A percentile compares a stretch with the other conserved stretches of the same genome.
These are phyloP conservation scores for Cossypha caffra DNA, from an alignment of 2,797 vertebrate genomes.

Conservation along the genomic window DNA sequence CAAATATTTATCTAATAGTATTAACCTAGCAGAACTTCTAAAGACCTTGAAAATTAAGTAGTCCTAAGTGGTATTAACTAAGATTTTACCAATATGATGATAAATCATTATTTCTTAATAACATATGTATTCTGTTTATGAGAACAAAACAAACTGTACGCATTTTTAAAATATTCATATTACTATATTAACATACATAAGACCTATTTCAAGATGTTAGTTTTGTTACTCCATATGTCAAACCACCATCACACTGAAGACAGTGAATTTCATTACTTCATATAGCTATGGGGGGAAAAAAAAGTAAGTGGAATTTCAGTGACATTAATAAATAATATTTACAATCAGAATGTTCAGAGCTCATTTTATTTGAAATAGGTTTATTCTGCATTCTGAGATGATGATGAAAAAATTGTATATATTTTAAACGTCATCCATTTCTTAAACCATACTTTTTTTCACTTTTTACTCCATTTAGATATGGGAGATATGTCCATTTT, in stretches of 20 bases:
- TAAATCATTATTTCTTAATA: neutral
- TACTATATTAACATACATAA: neutral
- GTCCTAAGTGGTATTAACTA: neutral
- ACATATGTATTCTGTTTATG: neutral
- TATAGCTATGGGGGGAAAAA: neutral
- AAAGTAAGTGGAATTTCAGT: neutral
- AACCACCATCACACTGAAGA: conserved; percentile 39
- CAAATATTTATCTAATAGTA: neutral
- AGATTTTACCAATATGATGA: neutral
- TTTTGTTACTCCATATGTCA: conserved; percentile 15
- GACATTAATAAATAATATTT: neutral
- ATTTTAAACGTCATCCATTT: neutral
- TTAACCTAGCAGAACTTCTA: neutral
- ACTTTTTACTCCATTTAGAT: neutral
- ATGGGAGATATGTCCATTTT: neutral
- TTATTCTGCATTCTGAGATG: too few relatives aligned
- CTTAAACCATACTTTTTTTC: neutral
- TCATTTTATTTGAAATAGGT: too few relatives aligned
- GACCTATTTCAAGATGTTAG: neutral
- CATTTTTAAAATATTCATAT: conserved; percentile 9
- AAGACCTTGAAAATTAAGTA: neutral
- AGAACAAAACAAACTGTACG: neutral
- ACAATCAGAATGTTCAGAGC: neutral
- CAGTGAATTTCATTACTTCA: conserved; percentile 58
- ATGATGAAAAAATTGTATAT: neutral